Conservation (phyloP, 2,797 vertebrate genomes). For the Phalloptychus januarius region DNA sequence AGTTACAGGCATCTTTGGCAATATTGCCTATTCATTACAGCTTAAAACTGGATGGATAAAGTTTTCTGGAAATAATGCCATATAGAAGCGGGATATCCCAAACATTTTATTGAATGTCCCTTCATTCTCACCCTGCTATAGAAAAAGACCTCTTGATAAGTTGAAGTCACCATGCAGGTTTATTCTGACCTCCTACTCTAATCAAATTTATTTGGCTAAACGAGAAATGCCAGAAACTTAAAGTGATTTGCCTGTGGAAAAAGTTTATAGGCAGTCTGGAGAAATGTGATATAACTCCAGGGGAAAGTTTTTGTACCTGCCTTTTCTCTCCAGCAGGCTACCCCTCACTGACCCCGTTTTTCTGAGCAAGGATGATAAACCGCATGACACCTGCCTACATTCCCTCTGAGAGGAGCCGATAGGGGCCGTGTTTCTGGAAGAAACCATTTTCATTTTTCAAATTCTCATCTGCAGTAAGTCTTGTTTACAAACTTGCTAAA, state of each 20-base stretch:
- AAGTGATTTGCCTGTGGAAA: constrained; percentile 13
- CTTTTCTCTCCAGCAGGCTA: constrained; percentile 41
- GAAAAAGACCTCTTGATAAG: constrained; percentile 34
- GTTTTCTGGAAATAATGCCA: no score
- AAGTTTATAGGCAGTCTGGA: constrained; percentile 45
- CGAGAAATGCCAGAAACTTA: constrained; percentile 9
- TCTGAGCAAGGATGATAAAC: constrained; percentile 68
- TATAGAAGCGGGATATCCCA: constrained; percentile 1
- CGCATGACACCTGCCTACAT: constrained; percentile 15
- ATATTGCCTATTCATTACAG: no score
- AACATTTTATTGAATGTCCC: not conserved
- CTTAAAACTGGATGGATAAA: no score
- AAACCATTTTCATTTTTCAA: constrained; percentile 37
- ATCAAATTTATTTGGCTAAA: constrained; percentile 15
- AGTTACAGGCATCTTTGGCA: no score
- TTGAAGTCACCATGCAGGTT: constrained; percentile 2
- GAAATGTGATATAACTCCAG: constrained; percentile 51
- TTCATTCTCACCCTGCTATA: not conserved
- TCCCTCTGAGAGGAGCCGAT: constrained; percentile 56
- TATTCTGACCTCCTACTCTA: constrained; percentile 11
- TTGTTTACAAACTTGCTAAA: constrained; percentile 40
- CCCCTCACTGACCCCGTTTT: constrained; percentile 60
- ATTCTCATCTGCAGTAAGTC: constrained; percentile 27
- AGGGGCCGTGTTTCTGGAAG: constrained; percentile 20
- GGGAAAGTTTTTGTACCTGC: constrained; percentile 30